These are phyloP conservation scores for Tenthredo scrophulariae DNA, from an alignment of 2,888 invertebrate species.

Conservation along the genomic window DNA sequence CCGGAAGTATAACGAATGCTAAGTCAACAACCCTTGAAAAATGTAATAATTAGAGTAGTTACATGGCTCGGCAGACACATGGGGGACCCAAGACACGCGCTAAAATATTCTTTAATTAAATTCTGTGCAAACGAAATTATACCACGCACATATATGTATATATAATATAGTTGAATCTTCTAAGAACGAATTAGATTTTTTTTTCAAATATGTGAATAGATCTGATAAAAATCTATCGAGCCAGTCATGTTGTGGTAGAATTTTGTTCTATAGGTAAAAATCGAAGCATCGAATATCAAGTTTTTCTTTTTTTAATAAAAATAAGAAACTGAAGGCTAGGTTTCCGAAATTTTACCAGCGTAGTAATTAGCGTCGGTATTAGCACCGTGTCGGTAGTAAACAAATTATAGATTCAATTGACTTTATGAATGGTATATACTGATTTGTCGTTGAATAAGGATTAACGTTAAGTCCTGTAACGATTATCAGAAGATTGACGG, in stretches of 20 bases:
- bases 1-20: conserved; percentile 46
- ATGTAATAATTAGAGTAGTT: conserved; percentile 71
- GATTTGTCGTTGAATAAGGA: background rate
- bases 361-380: background rate
- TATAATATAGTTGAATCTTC: background rate
- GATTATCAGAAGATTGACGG: background rate
- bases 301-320: background rate
- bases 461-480: background rate
- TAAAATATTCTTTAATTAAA: conserved; percentile 36
- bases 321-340: background rate
- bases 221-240: background rate
- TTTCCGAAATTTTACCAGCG: background rate
- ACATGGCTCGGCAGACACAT: conserved; percentile 69
- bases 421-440: background rate
- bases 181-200: background rate
- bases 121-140: background rate
- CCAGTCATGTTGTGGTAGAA: background rate
- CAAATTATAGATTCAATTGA: background rate
- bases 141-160: too few relatives aligned
- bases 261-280: background rate
- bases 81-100: conserved; percentile 52
- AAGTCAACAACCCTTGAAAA: conserved; percentile 41
- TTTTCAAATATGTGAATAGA: background rate
- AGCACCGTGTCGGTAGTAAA: background rate
- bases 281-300: background rate